Evolutionary conservation across 1,140 invertebrate species (phyloP), one percentile per base, ranked within the genome.

Genomic region (Dreissena rostriformis): DNA sequence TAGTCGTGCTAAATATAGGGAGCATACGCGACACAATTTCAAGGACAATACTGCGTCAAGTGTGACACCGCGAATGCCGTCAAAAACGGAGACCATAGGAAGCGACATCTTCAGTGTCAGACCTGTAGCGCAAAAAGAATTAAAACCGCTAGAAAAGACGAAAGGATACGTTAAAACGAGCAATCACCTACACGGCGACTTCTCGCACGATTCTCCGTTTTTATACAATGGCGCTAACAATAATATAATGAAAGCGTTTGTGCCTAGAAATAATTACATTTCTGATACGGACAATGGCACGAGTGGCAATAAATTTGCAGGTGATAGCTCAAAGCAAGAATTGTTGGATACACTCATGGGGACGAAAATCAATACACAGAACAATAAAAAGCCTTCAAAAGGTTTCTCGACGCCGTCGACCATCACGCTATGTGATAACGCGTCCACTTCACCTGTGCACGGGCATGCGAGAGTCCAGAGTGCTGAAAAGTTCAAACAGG

Each of bases 111-210:
- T 86, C 71, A 84, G 81, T 52, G 82, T 85, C 1, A 87, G 80
- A 76, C 66, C 80, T 51, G 73, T 85, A 22, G 77, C 75, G 10
- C 81, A 82, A 11, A 75, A 85, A n/a, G 86, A 88, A 19, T 73
- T 88, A n/a, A 83, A 82, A 74, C 88, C 88, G 17, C 57, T 90
- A 11, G 90, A 91, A 63, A 90, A 88, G 85, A 88, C 71, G 55
- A 29, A 55, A 49, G 66, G 28, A 70, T 68, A 22, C 12, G 65
- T 12, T 73, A 22, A 67, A 22, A 75, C 28, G 51, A 77, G 74
- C 63, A 65, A 51, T 66, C n/a, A 39, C 22, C 29, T 63, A 71
- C 65, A 24, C 17, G 53, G 53, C 17, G 71, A 85, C 28, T 26
- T 28, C 24, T 28, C 74, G 71, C 72, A 74, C 14, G 67, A 61